A percentile compares a stretch with the other conserved stretches of the same genome.
phyloP scores from a whole-genome alignment of 1,140 invertebrate species.

The Drosophila sp. region DNA sequence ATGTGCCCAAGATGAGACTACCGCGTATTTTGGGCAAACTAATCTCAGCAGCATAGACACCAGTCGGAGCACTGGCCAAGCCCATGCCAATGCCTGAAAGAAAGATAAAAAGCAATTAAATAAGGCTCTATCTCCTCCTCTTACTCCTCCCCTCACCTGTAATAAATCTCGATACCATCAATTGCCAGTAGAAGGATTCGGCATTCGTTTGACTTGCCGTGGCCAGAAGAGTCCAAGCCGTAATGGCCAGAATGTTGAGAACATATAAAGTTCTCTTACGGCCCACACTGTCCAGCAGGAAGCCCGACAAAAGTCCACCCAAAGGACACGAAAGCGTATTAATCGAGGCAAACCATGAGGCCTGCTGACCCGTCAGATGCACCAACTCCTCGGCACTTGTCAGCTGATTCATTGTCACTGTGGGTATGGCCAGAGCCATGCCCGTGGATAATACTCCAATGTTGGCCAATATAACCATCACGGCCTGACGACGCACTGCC shows the following conservation, averaged over 20 bases:
- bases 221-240: conserved; percentile 70
- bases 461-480: conserved; percentile 74
- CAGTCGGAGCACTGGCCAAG: conserved; percentile 85
- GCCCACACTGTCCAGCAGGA: conserved; percentile 71
- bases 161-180: conserved; percentile 68
- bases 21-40: conserved; percentile 85
- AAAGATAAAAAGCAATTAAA: not conserved
- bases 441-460: conserved; percentile 71
- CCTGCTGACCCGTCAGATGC: conserved; percentile 51
- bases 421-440: conserved; percentile 69
- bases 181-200: conserved; percentile 54
- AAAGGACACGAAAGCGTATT: conserved; percentile 74
- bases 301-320: conserved; percentile 68
- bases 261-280: conserved; percentile 70
- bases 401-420: conserved; percentile 61
- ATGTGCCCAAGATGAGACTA: conserved; percentile 86
- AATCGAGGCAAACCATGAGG: conserved; percentile 78
- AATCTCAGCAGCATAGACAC: conserved; percentile 87
- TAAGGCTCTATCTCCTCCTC: too few species aligned
- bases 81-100: conserved; percentile 85
- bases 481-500: conserved; percentile 64
- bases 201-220: conserved; percentile 42
- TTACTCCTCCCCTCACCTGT: too few species aligned
- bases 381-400: conserved; percentile 46
- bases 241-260: conserved; percentile 66